Base-by-base conservation (phyloP, 1,140 invertebrate species). In the Conus ventricosus region DNA sequence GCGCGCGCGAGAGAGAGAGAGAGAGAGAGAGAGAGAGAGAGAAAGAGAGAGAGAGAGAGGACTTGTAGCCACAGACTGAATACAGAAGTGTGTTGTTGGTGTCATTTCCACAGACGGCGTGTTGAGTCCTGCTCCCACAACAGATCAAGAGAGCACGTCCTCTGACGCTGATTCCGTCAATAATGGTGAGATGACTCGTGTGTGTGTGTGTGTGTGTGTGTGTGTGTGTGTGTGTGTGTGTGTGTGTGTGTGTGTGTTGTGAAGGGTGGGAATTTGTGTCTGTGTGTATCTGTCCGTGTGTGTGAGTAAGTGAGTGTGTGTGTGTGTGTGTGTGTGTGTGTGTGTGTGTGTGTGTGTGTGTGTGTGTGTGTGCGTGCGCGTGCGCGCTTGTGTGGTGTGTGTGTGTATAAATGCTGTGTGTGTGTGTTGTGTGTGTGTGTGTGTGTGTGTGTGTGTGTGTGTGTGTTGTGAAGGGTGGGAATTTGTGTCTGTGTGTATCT, bases 51-150 rank as follows among this genome's bases (percentile, higher is more conserved):
- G 0, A 39, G 39, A 39, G 0, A 39, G 39, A 39, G 39, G 39
- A 39, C 39, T 39, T 39, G 39, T 39, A 39, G 0, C 39, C 39
- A 39, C 39, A 39, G 39, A 39, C 39, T 39, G 39, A 39, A 39
- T 1, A 39, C 39, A 39, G 3, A 3, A 39, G 39, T 39, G 39
- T 39, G 39, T 39, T 39, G 39, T 39, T 3, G 39, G 39, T 39
- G 3, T 39, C 39, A 39, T 39, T 8, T 60, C 87, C 75, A n/a
- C 85, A 88, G 89, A 89, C 17, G 53, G 86, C 83, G 86, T 89
- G 6, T 57, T 89, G 27, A 89, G 85, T 17, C 89, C 89, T n/a
- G 89, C 89, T 5, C 75, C 87, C 8, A 89, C 86, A 13, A 87
- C 89, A 8, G 86, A 89, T 67, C 80, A 67, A 3, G 86, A 89